Base-by-base conservation (phyloP, 2,888 invertebrate species). In the Stenchaetothrips biformis region DNA sequence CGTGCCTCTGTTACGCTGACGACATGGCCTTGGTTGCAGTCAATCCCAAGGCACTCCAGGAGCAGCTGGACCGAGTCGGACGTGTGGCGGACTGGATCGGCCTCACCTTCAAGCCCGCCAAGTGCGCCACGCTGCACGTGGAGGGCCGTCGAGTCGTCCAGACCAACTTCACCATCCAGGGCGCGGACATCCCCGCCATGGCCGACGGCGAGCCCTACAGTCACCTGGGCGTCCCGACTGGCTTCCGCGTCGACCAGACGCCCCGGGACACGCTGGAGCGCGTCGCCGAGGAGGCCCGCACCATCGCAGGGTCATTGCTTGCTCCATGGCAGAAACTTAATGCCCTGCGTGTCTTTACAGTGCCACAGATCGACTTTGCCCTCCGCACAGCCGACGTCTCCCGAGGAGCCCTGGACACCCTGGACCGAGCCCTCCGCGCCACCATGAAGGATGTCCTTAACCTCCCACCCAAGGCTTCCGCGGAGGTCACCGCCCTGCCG, bases 51-150 rank as follows among this genome's bases (percentile, higher is more conserved):
- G n/a, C n/a, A n/a, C n/a, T n/a, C n/a, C n/a, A n/a, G n/a, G n/a
- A 59, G 7, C 67, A 80, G 3, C 47, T 83, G 2, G 67, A 81
- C 78, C 48, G 48, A 7, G 80, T 81, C 4, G 16, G 62, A 9
- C 62, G 78, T 1, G 82, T 81, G 16, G 81, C 80, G 16, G 49
- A 74, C 16, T 81, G 82, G 79, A 74, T 81, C 18, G 85, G 85
- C 0, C 82, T 86, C 2, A 78, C 79, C 13, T 85, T 86, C 82
- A 85, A 86, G 47, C 83, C 84, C 7, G 27, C 37, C n/a, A 85
- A 86, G 79, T 85, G 85, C 48, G 84, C 82, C 6, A 82, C 83
- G 7, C 83, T 84, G 1, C 82, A 84, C 77, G 78, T 82, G n/a
- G 18, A 18, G 62, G 62, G 6, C 18, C 6, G 18, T 6, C 8